These are phyloP conservation scores for Dascillus cervinus DNA, from an alignment of 2,888 invertebrate genomes.

Conservation along the genomic window DNA sequence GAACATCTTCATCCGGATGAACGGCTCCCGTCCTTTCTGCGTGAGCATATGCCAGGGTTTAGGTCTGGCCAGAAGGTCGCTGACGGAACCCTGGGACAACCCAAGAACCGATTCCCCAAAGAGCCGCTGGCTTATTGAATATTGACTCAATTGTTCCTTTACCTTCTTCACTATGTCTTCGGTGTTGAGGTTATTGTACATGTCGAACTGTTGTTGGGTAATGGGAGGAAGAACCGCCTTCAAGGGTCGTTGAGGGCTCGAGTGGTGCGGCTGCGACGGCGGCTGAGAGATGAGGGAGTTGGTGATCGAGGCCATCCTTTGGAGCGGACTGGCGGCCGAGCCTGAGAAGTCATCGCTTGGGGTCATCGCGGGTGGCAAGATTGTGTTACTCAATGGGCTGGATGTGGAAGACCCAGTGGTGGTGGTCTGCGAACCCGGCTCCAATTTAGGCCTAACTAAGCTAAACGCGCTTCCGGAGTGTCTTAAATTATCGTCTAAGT, in stretches of 20 bases:
- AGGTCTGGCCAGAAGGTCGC: slow-evolving; percentile 91
- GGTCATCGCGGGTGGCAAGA: slow-evolving; percentile 76
- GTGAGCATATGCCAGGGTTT: slow-evolving; percentile 99
- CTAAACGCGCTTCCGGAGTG: slow-evolving; percentile 82
- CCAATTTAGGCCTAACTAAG: slow-evolving; percentile 76
- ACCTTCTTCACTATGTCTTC: slow-evolving; percentile 97
- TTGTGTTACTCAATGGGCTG: slow-evolving; percentile 77
- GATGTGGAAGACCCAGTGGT: slow-evolving; percentile 72
- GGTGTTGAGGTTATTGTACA: slow-evolving; percentile 95
- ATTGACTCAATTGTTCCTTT: slow-evolving; percentile 89
- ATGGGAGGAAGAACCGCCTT: slow-evolving; percentile 97
- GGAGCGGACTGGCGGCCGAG: slow-evolving; percentile 85
- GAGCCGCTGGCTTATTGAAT: slow-evolving; percentile 93
- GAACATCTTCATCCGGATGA: slow-evolving; percentile 97
- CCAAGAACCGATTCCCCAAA: slow-evolving; percentile 98
- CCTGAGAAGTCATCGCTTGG: slow-evolving; percentile 73
- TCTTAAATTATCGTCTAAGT: slow-evolving; percentile 61
- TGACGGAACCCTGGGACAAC: slow-evolving; percentile 93
- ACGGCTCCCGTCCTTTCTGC: slow-evolving; percentile 92
- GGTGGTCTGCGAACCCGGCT: slow-evolving; percentile 62
- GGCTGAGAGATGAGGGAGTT: slow-evolving; percentile 92
- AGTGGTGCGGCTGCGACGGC: slow-evolving; percentile 76
- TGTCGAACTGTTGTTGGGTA: slow-evolving; percentile 97
- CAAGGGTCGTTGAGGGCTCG: slow-evolving; percentile 78
- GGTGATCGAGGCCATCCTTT: slow-evolving; percentile 96